phyloP scores from a whole-genome alignment of 2,888 invertebrate species.

The Melieria picta region DNA sequence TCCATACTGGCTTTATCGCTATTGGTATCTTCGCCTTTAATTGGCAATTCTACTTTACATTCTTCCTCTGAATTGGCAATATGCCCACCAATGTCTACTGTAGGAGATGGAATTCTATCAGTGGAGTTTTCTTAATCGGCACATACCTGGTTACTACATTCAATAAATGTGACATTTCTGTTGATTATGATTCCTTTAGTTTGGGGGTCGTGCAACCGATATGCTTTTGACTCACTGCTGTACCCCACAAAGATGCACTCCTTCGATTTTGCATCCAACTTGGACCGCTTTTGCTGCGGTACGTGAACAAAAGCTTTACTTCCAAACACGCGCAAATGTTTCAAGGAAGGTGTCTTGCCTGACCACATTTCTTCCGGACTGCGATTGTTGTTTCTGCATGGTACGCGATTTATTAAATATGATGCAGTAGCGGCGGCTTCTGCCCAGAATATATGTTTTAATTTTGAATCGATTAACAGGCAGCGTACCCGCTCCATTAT shows the following conservation, averaged over 20 bases:
- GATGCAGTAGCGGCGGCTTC: constrained; percentile 39
- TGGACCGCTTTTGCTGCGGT: constrained; percentile 39
- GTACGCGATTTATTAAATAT: constrained; percentile 40
- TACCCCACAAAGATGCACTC: constrained; percentile 43
- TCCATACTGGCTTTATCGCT: neutral
- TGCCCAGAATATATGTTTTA: constrained; percentile 41
- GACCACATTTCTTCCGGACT: constrained; percentile 42
- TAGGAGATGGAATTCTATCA: constrained; percentile 14
- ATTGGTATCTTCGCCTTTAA: neutral
- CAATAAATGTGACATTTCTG: constrained; percentile 40
- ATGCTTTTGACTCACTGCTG: constrained; percentile 34
- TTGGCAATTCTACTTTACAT: constrained; percentile 15
- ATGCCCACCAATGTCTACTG: constrained; percentile 5
- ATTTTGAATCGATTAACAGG: constrained; percentile 42
- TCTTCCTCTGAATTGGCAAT: constrained; percentile 34
- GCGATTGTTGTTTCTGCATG: constrained; percentile 35
- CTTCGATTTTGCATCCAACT: constrained; percentile 39
- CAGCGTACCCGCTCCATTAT: constrained; percentile 44
- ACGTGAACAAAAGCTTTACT: constrained; percentile 42
- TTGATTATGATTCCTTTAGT: constrained; percentile 33
- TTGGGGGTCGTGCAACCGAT: constrained; percentile 26
- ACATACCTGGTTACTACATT: constrained; percentile 26
- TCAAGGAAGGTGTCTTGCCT: constrained; percentile 38
- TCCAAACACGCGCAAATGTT: constrained; percentile 40
- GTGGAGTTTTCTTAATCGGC: constrained; percentile 1